A percentile compares a stretch with the other conserved stretches of the same genome.
Evolutionary conservation across 2,113 vertebrate genomes (phyloP).

Genomic region (Oncorhynchus nerka): DNA sequence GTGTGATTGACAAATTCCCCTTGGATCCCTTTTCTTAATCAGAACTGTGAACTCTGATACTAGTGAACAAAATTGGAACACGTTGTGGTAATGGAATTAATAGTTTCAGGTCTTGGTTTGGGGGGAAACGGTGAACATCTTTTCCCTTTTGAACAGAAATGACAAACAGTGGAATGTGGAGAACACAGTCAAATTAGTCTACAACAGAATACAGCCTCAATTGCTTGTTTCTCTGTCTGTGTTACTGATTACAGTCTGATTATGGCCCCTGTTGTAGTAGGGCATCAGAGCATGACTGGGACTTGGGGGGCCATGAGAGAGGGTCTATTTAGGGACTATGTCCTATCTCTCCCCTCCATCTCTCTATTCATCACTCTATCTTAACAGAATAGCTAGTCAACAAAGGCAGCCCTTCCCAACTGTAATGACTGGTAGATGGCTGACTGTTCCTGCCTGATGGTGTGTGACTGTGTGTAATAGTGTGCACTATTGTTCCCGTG

Average conservation of each 20-base stretch:
- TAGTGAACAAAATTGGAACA: no score
- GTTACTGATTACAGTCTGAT: conserved; percentile 59
- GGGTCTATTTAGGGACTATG: conserved; percentile 27
- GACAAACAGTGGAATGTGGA: no score
- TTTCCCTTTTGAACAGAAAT: no score
- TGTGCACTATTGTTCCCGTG: not conserved
- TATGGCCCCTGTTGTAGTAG: conserved; percentile 59
- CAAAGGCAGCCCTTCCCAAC: conserved; percentile 41
- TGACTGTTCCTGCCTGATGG: conserved; percentile 20
- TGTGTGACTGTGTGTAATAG: conserved; percentile 9
- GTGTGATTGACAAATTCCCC: no score
- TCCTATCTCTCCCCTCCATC: conserved; percentile 26
- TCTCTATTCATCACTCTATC: conserved; percentile 56
- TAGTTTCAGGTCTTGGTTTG: no score
- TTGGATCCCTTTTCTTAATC: no score
- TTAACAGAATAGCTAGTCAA: conserved; percentile 57
- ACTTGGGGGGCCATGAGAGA: conserved; percentile 27
- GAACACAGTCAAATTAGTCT: no score
- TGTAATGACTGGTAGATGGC: conserved; percentile 51
- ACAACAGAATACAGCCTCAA: no score
- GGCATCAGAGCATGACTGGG: conserved; percentile 46
- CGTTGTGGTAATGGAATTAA: no score
- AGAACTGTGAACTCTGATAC: no score
- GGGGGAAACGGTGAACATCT: no score
- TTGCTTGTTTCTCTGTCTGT: conserved; percentile 14